phyloP scores from a whole-genome alignment of 35 echinoderm and acorn worm genomes.

The Anneissia japonica region DNA sequence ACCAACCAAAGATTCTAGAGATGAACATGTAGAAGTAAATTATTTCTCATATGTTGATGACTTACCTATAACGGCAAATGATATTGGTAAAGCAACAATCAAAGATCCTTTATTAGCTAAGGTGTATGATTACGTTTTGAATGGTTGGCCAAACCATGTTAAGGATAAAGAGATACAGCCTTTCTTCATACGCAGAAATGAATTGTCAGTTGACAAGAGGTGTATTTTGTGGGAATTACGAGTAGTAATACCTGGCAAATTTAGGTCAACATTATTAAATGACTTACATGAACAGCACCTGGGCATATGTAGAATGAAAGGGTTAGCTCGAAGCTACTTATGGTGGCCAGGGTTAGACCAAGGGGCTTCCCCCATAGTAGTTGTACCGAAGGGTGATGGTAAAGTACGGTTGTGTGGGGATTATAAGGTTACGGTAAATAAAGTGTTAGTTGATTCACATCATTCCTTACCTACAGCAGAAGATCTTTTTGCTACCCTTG shows the following conservation, averaged over 20 bases:
- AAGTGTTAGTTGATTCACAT: too few relatives aligned
- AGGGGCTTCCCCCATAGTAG: too few relatives aligned
- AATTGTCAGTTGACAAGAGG: constrained; percentile 27
- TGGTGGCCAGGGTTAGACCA: constrained; percentile 38
- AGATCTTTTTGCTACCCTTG: too few relatives aligned
- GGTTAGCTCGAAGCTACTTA: constrained; percentile 20
- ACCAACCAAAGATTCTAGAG: background rate
- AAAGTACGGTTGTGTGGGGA: too few relatives aligned
- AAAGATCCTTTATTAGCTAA: constrained; percentile 20
- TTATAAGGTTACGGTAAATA: too few relatives aligned
- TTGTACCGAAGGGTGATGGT: too few relatives aligned
- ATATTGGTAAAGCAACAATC: constrained; percentile 9
- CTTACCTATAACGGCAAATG: background rate
- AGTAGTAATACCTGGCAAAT: constrained; percentile 19
- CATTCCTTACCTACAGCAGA: too few relatives aligned
- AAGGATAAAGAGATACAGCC: constrained; percentile 8
- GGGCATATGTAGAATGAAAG: constrained; percentile 25
- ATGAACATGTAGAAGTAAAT: background rate
- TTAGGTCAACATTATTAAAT: constrained; percentile 7
- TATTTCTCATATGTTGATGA: constrained; percentile 22
- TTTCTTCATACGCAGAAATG: constrained; percentile 14
- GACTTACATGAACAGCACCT: constrained; percentile 24
- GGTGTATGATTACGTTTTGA: constrained; percentile 30
- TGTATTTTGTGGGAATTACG: constrained; percentile 26
- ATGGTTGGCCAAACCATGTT: constrained; percentile 36